Conservation (phyloP, 2,113 vertebrate genomes). For the Rana temporaria region DNA sequence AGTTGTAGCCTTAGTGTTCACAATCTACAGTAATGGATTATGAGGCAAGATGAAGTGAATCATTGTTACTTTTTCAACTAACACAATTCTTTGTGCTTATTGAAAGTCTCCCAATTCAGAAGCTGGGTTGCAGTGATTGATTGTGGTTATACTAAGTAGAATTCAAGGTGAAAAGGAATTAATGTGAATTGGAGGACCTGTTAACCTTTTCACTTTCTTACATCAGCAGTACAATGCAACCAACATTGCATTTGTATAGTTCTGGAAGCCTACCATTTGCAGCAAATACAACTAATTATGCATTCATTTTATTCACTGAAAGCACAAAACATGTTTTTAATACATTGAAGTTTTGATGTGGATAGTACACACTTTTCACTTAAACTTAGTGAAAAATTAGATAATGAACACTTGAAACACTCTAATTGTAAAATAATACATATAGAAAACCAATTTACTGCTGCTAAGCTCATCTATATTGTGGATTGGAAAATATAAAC, state of each 20-base stretch:
- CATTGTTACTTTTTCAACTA: conserved; percentile 55
- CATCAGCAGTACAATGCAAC: conserved; percentile 14
- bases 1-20: conserved; percentile 34
- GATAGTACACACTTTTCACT: too few species aligned
- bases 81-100: conserved; percentile 49
- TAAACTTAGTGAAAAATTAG: too few species aligned
- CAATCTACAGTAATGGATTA: conserved; percentile 52
- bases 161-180: conserved; percentile 52
- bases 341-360: too few species aligned
- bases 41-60: conserved; percentile 49
- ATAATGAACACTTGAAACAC: too few species aligned
- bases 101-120: conserved; percentile 47
- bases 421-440: too few species aligned
- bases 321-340: too few species aligned
- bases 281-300: conserved; percentile 31
- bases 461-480: background rate
- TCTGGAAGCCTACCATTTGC: conserved; percentile 4
- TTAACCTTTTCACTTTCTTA: conserved; percentile 48
- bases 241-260: conserved; percentile 23
- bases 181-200: conserved; percentile 52
- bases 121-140: conserved; percentile 51
- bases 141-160: conserved; percentile 48
- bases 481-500: background rate
- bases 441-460: background rate
- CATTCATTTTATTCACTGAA: background rate